Percentiles rank a stretch among this genome's conserved stretches.
phyloP scores from a whole-genome alignment of 2,888 invertebrate species.

The Liposcelis brunnea region DNA sequence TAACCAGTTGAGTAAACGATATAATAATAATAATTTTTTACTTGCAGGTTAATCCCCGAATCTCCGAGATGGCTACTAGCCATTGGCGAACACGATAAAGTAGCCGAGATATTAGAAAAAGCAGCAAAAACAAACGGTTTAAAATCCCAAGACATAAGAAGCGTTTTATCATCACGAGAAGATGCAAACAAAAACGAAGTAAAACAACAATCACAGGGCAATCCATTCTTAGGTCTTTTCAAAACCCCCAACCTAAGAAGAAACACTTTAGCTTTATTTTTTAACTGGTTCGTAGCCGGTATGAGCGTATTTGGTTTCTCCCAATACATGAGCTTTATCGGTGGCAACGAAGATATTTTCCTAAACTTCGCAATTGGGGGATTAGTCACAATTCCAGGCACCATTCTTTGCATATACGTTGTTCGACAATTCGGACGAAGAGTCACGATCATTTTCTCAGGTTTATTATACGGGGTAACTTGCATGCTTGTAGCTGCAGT shows the following conservation, averaged over 20 bases:
- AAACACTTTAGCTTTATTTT: conserved; percentile 31
- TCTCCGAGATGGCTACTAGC: conserved; percentile 29
- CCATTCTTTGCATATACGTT: conserved; percentile 32
- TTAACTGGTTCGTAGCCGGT: conserved; percentile 40
- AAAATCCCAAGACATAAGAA: background rate
- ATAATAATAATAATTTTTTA: too few species aligned
- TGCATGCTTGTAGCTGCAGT: conserved; percentile 32
- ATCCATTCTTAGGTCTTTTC: conserved; percentile 27
- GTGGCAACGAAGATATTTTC: conserved; percentile 30
- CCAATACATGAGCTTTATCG: conserved; percentile 37
- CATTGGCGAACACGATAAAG: conserved; percentile 23
- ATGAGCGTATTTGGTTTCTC: conserved; percentile 40
- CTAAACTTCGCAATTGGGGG: conserved; percentile 35
- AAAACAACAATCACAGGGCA: conserved; percentile 14
- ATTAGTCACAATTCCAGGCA: conserved; percentile 30
- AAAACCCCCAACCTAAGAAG: conserved; percentile 32
- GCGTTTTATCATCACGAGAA: background rate
- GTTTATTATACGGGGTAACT: conserved; percentile 31
- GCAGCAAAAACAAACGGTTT: conserved; percentile 19
- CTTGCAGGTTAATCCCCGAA: conserved; percentile 24
- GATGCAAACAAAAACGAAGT: conserved; percentile 9
- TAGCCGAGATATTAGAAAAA: conserved; percentile 21
- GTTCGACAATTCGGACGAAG: conserved; percentile 33
- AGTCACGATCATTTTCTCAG: conserved; percentile 31
- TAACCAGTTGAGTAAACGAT: too few species aligned